Evolutionary conservation across 2,888 invertebrate species (phyloP).

Genomic region (Teleogryllus oceanicus): DNA sequence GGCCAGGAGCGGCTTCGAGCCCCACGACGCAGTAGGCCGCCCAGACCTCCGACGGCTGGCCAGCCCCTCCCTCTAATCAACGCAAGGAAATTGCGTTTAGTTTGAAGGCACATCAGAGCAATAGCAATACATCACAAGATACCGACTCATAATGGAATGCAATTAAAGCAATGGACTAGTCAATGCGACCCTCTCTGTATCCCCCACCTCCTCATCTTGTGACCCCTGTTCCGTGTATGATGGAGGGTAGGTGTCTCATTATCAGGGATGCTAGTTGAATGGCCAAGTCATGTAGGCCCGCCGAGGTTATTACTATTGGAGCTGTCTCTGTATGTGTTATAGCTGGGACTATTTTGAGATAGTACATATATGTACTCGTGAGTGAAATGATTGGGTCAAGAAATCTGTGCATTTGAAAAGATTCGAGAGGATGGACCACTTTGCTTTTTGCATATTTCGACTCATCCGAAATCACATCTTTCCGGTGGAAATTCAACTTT

Average conservation of each 20-base stretch:
- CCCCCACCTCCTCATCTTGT: not conserved
- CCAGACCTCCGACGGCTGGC: not conserved
- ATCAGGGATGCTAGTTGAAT: not conserved
- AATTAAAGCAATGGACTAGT: slow-evolving; percentile 9
- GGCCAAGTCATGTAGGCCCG: no score
- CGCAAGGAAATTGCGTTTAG: slow-evolving; percentile 18
- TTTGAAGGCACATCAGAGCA: slow-evolving; percentile 2
- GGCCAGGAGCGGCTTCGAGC: no score
- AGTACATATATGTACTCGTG: no score
- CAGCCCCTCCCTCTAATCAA: not conserved
- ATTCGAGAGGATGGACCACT: no score
- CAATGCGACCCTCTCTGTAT: not conserved
- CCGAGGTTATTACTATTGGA: no score
- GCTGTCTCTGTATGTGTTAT: no score
- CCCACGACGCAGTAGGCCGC: not conserved
- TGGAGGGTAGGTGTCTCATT: not conserved
- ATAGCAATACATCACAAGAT: slow-evolving; percentile 18
- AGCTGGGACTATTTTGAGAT: no score
- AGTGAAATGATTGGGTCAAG: no score
- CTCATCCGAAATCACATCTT: no score
- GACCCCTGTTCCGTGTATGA: not conserved
- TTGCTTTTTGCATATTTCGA: no score
- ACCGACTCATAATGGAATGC: slow-evolving; percentile 7
- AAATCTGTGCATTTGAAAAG: no score
- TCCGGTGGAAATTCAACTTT: no score